Conservation (phyloP, 2,888 invertebrate genomes). For the Drosophila neotestacea region DNA sequence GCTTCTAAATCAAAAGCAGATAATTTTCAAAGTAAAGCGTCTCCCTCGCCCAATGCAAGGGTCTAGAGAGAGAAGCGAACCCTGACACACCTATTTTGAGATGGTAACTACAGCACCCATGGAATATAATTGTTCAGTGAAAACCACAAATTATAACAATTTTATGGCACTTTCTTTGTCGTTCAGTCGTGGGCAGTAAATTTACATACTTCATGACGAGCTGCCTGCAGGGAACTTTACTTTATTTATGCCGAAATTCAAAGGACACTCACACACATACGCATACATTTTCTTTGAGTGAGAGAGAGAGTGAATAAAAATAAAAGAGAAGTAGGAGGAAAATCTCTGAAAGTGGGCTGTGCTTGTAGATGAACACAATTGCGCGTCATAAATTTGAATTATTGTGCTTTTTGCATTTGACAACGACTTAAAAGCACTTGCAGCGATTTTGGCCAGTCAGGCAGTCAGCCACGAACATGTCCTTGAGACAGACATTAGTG, state of each 20-base stretch:
- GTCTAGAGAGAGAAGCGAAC: background rate
- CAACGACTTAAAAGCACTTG: conserved; percentile 81
- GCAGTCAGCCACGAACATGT: conserved; percentile 70
- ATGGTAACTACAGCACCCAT: conserved; percentile 34
- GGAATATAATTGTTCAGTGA: conserved; percentile 68
- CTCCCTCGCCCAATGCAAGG: conserved; percentile 7
- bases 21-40: conserved; percentile 61
- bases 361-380: conserved; percentile 79
- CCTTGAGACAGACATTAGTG: conserved; percentile 62
- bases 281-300: background rate
- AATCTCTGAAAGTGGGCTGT: conserved; percentile 53
- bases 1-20: conserved; percentile 74
- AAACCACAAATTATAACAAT: conserved; percentile 76
- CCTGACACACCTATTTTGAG: conserved; percentile 47
- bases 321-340: conserved; percentile 9
- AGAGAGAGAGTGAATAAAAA: conserved; percentile 5
- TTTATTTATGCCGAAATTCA: conserved; percentile 70
- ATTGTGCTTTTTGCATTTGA: conserved; percentile 81
- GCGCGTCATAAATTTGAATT: conserved; percentile 81
- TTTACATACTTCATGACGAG: conserved; percentile 76
- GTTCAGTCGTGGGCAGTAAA: conserved; percentile 63
- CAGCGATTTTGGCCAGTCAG: conserved; percentile 75
- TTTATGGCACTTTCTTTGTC: conserved; percentile 71
- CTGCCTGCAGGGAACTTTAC: conserved; percentile 65
- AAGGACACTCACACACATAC: conserved; percentile 18